phyloP scores from a whole-genome alignment of 2,888 invertebrate species.

The Nomada flava region DNA sequence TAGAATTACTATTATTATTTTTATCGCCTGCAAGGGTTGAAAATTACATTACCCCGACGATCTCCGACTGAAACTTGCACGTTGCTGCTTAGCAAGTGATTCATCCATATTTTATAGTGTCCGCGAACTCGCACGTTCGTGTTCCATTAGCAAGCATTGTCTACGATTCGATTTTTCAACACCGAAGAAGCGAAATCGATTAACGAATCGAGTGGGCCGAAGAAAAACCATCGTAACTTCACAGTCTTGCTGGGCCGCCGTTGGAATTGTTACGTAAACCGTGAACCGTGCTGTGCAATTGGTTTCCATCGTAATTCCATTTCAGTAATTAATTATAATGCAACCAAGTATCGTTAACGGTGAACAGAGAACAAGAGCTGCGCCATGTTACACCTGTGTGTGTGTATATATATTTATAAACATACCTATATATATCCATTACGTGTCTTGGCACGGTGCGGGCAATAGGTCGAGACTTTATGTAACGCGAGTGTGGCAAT shows the following conservation, averaged over 20 bases:
- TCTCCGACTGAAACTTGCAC: too few relatives aligned
- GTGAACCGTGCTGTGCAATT: background rate
- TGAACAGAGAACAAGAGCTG: slow-evolving; percentile 15
- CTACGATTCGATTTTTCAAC: background rate
- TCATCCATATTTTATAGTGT: too few relatives aligned
- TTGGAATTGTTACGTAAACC: slow-evolving; percentile 21
- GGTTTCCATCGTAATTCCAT: slow-evolving; percentile 41
- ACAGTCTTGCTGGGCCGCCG: background rate
- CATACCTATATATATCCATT: slow-evolving; percentile 9
- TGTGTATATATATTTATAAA: background rate
- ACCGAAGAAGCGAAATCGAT: background rate
- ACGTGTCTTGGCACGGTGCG: slow-evolving; percentile 32
- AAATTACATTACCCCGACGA: too few relatives aligned
- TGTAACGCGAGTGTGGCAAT: slow-evolving; percentile 58
- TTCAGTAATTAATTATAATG: slow-evolving; percentile 50
- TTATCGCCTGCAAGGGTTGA: too few relatives aligned
- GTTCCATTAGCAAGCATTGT: too few relatives aligned
- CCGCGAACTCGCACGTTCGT: too few relatives aligned
- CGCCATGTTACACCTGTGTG: background rate
- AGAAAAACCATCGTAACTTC: slow-evolving; percentile 9
- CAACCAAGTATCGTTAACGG: slow-evolving; percentile 40
- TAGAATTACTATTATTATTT: too few relatives aligned
- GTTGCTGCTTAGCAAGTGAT: too few relatives aligned
- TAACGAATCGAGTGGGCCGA: background rate
- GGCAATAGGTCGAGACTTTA: slow-evolving; percentile 38